Evolutionary conservation across 2,888 invertebrate species (phyloP).

Genomic region (Allygus modestus): DNA sequence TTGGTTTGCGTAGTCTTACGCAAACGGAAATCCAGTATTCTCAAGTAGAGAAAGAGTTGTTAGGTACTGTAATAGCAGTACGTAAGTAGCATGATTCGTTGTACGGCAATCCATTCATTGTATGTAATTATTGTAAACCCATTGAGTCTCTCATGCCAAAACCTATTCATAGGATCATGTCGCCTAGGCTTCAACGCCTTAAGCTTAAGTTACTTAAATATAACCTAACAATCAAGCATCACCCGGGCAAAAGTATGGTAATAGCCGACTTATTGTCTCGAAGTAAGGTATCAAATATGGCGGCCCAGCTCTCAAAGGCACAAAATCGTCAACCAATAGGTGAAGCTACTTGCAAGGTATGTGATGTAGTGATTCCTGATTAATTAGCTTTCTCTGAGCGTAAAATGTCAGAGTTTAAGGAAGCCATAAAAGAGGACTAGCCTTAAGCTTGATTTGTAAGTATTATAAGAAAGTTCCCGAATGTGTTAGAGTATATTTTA

Average conservation of each 20-base stretch:
- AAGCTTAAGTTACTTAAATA: conserved; percentile 62
- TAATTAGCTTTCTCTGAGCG: conserved; percentile 67
- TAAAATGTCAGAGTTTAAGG: conserved; percentile 65
- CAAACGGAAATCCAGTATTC: conserved; percentile 71
- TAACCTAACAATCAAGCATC: conserved; percentile 65
- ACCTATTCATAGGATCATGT: conserved; percentile 60
- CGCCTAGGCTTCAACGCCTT: conserved; percentile 64
- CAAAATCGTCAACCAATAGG: background rate
- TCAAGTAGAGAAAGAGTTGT: conserved; percentile 73
- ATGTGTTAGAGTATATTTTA: conserved; percentile 61
- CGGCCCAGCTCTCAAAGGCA: too few species aligned
- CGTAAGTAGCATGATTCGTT: conserved; percentile 72
- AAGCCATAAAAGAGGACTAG: conserved; percentile 64
- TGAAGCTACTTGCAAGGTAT: conserved; percentile 65
- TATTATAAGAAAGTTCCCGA: conserved; percentile 62
- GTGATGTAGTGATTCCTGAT: conserved; percentile 62
- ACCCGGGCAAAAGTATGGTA: conserved; percentile 70
- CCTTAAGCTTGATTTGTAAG: conserved; percentile 62
- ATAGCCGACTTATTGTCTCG: conserved; percentile 69
- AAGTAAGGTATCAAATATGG: background rate
- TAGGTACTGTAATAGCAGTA: conserved; percentile 72
- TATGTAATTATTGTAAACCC: conserved; percentile 63
- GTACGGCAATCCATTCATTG: conserved; percentile 62
- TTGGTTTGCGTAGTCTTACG: conserved; percentile 72
- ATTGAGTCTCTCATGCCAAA: conserved; percentile 63